Conservation (phyloP, 2,113 vertebrate genomes). For the Oncorhynchus gorbuscha region DNA sequence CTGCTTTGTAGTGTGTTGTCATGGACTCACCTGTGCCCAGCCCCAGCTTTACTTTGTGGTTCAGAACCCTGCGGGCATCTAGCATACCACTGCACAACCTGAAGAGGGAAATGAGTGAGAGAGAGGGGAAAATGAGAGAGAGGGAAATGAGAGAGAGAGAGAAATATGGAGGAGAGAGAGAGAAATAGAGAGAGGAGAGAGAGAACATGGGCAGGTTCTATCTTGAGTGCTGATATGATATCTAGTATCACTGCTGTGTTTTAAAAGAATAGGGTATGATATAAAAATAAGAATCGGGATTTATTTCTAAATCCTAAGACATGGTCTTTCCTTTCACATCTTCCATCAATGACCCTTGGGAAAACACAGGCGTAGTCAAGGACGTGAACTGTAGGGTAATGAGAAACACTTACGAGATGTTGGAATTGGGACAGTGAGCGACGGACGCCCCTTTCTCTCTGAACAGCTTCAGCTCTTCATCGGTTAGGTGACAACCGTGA, state of each 20-base stretch:
- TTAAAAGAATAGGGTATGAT: no score
- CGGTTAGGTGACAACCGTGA: slow-evolving; percentile 88
- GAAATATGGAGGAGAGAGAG: no score
- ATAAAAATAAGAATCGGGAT: no score
- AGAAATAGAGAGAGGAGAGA: not conserved
- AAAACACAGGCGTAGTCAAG: not conserved
- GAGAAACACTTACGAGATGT: slow-evolving; percentile 85
- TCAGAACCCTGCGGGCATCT: slow-evolving; percentile 82
- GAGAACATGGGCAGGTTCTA: no score
- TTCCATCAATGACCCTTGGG: not conserved
- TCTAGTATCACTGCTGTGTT: no score
- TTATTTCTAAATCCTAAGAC: no score
- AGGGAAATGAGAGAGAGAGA: not conserved
- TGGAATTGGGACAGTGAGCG: slow-evolving; percentile 92
- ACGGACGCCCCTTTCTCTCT: slow-evolving; percentile 83
- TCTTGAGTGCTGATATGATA: no score
- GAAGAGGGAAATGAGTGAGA: slow-evolving; percentile 25
- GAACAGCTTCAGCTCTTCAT: slow-evolving; percentile 85
- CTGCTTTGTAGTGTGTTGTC: not conserved
- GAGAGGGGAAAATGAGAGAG: not conserved
- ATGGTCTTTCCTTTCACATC: not conserved
- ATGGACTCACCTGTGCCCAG: slow-evolving; percentile 87
- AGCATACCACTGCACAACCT: slow-evolving; percentile 89
- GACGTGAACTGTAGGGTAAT: slow-evolving; percentile 45
- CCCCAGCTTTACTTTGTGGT: slow-evolving; percentile 88